Evolutionary conservation across 2,888 invertebrate species (phyloP), one percentile per base, ranked within the genome.

Genomic region (Leptinotarsa peninsularis): DNA sequence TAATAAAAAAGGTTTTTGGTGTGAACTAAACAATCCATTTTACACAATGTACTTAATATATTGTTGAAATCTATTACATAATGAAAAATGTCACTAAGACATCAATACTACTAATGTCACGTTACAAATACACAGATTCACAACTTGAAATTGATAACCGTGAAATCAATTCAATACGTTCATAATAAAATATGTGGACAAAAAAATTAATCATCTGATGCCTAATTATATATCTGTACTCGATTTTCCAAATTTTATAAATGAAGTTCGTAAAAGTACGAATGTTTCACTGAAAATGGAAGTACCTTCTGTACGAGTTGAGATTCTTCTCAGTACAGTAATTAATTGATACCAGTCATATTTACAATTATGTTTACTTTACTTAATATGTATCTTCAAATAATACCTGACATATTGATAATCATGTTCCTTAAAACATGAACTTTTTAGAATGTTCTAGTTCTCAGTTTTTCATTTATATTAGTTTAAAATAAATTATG

Each of bases 341-440:
- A 58, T 58, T 21, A 58, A 58, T 58, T 58, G 18, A 14, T 58
- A 21, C 58, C 58, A 23, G 23, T 23, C 58, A 58, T 58, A 58
- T 58, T 15, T 58, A 58, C 23, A 58, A 58, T 58, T 23, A 58
- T 23, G 23, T 23, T 43, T 10, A 43, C 43, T 43, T 43, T 10
- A 43, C 43, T 43, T 43, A 43, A 43, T 10, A 43, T 43, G 43
- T 43, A 43, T 58, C 21, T 14, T 58, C 58, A 58, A 58, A 58
- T 58, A 21, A 14, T 58, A 21, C 58, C 58, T 58, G 15, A 15
- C 58, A 58, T 58, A 23, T 58, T 14, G 18, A 58, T 14, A 58
- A 58, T 58, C 58, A 58, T 23, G 58, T 58, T 58, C 15, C 21
- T 58, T 14, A 23, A 14, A 58, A 58, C 63, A 63, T 43, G 63